Base-by-base conservation (phyloP, 2,113 vertebrate genomes). In the Tylochromis polylepis region DNA sequence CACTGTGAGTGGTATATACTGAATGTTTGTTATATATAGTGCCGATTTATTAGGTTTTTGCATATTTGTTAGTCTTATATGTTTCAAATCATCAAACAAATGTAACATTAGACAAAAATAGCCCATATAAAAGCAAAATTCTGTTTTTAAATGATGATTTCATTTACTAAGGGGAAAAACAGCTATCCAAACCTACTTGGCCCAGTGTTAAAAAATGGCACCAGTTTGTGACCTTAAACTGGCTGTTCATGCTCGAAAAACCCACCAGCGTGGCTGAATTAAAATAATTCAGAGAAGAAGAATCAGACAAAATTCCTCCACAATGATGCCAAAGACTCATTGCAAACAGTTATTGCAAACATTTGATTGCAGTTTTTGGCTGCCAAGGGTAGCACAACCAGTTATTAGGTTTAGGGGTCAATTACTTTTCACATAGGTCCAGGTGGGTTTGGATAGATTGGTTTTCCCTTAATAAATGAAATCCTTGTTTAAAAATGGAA, bases 1-100 rank as follows among this genome's bases (percentile, higher is more conserved):
- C 34, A 8, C 0, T 0, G 4, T 65, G 34, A 38, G 34, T 38
- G 34, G 31, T 38, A 65, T n/a, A 65, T 31, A 36, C 60, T 10
- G n/a, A 65, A 65, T 65, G 34, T 22, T 65, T 72, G 22, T 43
- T 46, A 72, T 46, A 0, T 72, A 18, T 2, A 46, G 43, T 27
- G 38, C n/a, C 24, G 9, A 46, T 46, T 46, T 72, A 24, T 72
- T 27, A 11, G 3, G 1, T 1, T 16, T 72, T 72, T 4, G 1
- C 0, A 72, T 46, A 72, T 72, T 46, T 18, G 67, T 18, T 46
- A 11, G 15, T 46, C 41, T 72, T 8, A 46, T 18, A 46, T 46
- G 41, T 27, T 72, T 46, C 1, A 0, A 46, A 16, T 43, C n/a
- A 43, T 9, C 12, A 24, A 70, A 20, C 14, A 51, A 8, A 4